phyloP scores from a whole-genome alignment of 2,113 vertebrate genomes.

The Silurus asotus region DNA sequence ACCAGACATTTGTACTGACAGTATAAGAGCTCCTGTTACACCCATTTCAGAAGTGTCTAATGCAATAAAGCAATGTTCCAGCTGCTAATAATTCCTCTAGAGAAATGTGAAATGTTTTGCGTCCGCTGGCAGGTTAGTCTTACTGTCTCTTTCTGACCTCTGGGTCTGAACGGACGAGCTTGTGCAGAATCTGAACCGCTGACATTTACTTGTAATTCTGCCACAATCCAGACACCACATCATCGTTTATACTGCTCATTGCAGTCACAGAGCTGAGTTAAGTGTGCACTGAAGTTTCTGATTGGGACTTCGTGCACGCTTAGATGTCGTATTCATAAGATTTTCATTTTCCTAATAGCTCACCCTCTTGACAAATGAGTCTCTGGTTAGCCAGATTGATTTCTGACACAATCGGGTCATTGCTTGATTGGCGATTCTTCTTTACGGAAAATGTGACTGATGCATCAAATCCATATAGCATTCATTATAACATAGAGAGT shows the following conservation, averaged over 20 bases:
- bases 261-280: neutral
- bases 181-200: constrained; percentile 5
- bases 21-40: constrained; percentile 20
- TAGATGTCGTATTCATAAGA: neutral
- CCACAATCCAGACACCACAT: constrained; percentile 32
- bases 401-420: neutral
- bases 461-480: neutral
- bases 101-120: constrained; percentile 3
- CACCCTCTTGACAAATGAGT: neutral
- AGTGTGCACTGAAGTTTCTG: neutral
- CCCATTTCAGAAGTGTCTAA: neutral
- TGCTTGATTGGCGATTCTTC: neutral
- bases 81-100: constrained; percentile 7
- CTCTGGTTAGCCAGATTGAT: neutral
- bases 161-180: neutral
- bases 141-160: neutral
- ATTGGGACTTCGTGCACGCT: neutral
- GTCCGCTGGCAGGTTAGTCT: neutral
- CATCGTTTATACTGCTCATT: neutral
- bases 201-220: constrained; percentile 1
- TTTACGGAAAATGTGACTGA: neutral
- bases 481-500: neutral
- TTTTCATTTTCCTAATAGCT: neutral
- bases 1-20: constrained; percentile 14
- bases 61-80: constrained; percentile 4